Conservation (phyloP, 2,888 invertebrate species). For the Cheilosia pagana region DNA sequence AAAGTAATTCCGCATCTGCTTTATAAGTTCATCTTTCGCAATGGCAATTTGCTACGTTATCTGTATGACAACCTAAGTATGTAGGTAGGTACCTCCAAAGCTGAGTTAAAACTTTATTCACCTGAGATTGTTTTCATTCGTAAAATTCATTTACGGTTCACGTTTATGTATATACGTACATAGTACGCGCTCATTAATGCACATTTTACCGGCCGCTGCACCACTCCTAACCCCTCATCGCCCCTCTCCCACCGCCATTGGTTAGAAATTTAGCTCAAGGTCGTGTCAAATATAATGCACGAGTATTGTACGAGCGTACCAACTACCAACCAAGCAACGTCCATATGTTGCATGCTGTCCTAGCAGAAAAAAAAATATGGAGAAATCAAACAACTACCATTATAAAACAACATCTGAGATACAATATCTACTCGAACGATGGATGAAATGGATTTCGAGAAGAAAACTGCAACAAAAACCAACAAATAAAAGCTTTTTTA, state of each 20-base stretch:
- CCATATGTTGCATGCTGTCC: constrained; percentile 58
- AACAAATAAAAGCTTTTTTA: constrained; percentile 2
- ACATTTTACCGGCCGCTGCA: constrained; percentile 27
- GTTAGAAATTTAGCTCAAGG: constrained; percentile 68
- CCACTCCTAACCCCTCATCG: not conserved
- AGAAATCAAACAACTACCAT: constrained; percentile 31
- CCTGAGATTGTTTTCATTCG: not conserved
- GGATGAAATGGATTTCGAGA: constrained; percentile 32
- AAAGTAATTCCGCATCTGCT: not conserved
- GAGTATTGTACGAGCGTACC: constrained; percentile 26
- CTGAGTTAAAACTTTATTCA: not conserved
- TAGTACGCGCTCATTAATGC: constrained; percentile 22
- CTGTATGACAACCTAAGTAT: too few species aligned
- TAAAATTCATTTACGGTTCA: not conserved
- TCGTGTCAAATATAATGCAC: constrained; percentile 59
- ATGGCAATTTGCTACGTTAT: too few species aligned
- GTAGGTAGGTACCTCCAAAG: too few species aligned
- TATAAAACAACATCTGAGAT: constrained; percentile 18
- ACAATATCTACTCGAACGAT: constrained; percentile 35
- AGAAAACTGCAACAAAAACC: not conserved
- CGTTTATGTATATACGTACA: not conserved
- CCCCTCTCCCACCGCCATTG: constrained; percentile 1
- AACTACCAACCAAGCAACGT: constrained; percentile 56
- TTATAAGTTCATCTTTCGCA: not conserved
- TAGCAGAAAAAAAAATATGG: not conserved